Evolutionary conservation across 2,113 vertebrate species (phyloP).

Genomic region (Phasianus colchicus): DNA sequence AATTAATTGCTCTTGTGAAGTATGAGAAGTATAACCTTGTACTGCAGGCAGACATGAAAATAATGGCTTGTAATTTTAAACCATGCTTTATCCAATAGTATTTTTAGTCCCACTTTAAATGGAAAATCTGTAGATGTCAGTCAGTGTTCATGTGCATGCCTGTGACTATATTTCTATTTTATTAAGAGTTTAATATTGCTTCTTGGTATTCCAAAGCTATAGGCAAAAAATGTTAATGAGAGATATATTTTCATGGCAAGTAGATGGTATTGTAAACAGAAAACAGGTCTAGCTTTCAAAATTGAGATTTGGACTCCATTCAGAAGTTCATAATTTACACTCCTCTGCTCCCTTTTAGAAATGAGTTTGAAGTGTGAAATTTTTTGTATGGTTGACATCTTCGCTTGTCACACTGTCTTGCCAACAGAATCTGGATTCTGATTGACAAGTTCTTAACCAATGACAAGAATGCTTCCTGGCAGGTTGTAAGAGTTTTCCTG

Average conservation of each 20-base stretch:
- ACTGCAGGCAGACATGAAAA: neutral
- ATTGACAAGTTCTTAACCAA: neutral
- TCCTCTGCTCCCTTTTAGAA: neutral
- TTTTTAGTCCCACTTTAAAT: neutral
- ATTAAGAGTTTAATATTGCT: neutral
- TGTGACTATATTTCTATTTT: neutral
- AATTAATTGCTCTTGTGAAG: neutral
- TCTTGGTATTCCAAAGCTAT: neutral
- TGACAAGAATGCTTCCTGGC: neutral
- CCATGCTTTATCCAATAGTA: neutral
- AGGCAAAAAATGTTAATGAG: neutral
- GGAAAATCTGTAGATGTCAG: neutral
- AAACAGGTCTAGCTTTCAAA: neutral
- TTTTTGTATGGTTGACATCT: neutral
- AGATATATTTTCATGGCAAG: neutral
- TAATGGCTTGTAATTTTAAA: neutral
- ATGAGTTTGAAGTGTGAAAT: neutral
- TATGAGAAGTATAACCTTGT: neutral
- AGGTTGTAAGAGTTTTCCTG: neutral
- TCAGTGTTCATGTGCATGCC: neutral
- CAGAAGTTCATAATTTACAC: neutral
- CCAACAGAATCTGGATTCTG: neutral
- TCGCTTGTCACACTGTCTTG: neutral
- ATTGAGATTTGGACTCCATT: rapidly evolving
- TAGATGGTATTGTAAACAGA: neutral